A percentile compares a stretch with the other conserved stretches of the same genome.
These are phyloP conservation scores for Trissolcus brochymenae DNA, from an alignment of 2,888 invertebrate species.

Conservation along the genomic window DNA sequence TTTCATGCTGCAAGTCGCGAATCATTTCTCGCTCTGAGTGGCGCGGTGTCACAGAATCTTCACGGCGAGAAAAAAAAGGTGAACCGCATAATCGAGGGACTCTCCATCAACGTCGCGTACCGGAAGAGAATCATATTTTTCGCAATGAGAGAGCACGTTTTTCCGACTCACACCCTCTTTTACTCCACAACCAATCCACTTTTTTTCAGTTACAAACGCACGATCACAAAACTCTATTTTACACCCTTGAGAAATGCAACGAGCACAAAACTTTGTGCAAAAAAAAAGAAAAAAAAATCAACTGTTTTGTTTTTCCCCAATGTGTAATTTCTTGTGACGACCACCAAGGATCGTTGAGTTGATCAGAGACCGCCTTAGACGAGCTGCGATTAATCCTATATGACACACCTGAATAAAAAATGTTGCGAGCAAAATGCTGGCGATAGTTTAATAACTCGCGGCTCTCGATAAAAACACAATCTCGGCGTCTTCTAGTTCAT, in stretches of 20 bases:
- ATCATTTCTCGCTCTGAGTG: slow-evolving; percentile 47
- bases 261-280: neutral
- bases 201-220: slow-evolving; percentile 38
- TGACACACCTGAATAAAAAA: slow-evolving; percentile 54
- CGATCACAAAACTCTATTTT: slow-evolving; percentile 46
- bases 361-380: slow-evolving; percentile 24
- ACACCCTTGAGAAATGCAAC: slow-evolving; percentile 35
- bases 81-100: slow-evolving; percentile 55
- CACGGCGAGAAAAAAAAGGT: slow-evolving; percentile 40
- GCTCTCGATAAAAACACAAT: slow-evolving; percentile 41
- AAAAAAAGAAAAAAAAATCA: slow-evolving; percentile 8
- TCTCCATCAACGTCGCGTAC: slow-evolving; percentile 56
- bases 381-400: slow-evolving; percentile 52
- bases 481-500: slow-evolving; percentile 47
- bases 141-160: slow-evolving; percentile 40
- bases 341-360: slow-evolving; percentile 35
- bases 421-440: slow-evolving; percentile 39
- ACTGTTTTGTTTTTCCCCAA: slow-evolving; percentile 49
- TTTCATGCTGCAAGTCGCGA: slow-evolving; percentile 45
- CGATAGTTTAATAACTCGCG: slow-evolving; percentile 51
- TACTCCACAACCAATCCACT: slow-evolving; percentile 22
- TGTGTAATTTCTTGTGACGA: slow-evolving; percentile 28
- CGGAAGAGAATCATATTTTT: slow-evolving; percentile 63
- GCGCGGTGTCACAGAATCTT: slow-evolving; percentile 38
- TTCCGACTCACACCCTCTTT: slow-evolving; percentile 24